Percentiles rank a stretch among this genome's conserved stretches.
Conservation (phyloP, 2,888 invertebrate genomes). For the Cheilosia vulpina region DNA sequence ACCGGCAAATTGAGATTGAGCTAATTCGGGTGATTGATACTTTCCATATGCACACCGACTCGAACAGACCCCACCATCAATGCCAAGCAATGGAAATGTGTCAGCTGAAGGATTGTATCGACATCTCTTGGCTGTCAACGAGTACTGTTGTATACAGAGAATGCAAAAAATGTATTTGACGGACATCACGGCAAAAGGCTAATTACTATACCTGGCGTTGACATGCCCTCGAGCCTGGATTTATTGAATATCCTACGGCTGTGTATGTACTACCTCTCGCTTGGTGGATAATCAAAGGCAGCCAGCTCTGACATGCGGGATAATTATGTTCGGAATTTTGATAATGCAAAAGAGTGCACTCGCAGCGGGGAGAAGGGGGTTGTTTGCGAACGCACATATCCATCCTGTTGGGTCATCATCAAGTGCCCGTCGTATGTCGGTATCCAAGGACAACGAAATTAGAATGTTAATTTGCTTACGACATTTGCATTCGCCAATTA, state of each 20-base stretch:
- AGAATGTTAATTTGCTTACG: constrained; percentile 71
- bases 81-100: constrained; percentile 20
- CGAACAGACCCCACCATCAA: constrained; percentile 31
- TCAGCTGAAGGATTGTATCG: constrained; percentile 58
- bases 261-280: constrained; percentile 24
- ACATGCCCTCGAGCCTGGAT: constrained; percentile 46
- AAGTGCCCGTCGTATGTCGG: constrained; percentile 20
- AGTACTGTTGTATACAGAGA: background rate
- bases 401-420: constrained; percentile 5
- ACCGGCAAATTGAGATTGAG: constrained; percentile 70
- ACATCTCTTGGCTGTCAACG: constrained; percentile 40
- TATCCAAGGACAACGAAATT: constrained; percentile 63
- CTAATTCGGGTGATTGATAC: constrained; percentile 67
- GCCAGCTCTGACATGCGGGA: constrained; percentile 58
- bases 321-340: constrained; percentile 71
- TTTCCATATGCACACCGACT: constrained; percentile 18
- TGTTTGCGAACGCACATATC: background rate
- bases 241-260: constrained; percentile 60
- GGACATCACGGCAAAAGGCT: constrained; percentile 52
- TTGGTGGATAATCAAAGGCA: constrained; percentile 63
- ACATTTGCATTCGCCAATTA: constrained; percentile 69
- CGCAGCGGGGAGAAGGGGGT: background rate
- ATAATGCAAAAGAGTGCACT: constrained; percentile 52
- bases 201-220: constrained; percentile 62
- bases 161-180: constrained; percentile 7